Evolutionary conservation across 1,140 invertebrate species (phyloP).

Genomic region (Lordiphosa mommai): DNA sequence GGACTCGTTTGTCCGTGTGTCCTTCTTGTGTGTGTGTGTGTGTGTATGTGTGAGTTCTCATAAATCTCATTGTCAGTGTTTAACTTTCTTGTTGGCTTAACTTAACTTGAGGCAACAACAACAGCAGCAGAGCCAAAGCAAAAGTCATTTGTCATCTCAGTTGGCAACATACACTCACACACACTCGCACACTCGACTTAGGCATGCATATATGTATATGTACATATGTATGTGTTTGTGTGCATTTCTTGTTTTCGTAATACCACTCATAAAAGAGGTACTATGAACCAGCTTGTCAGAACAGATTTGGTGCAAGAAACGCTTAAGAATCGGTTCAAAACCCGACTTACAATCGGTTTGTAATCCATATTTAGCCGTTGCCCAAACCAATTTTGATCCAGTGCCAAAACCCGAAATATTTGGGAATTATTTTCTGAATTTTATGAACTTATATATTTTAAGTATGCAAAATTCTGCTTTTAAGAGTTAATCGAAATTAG

Average conservation of each 20-base stretch:
- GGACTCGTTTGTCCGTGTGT: conserved; percentile 25
- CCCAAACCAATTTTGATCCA: too few species aligned
- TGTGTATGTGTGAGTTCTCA: conserved; percentile 43
- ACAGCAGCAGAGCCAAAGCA: conserved; percentile 48
- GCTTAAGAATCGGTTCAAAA: too few species aligned
- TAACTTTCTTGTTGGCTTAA: conserved; percentile 77
- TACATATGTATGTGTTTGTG: conserved; percentile 17
- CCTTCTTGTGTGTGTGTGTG: conserved; percentile 12
- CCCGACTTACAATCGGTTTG: too few species aligned
- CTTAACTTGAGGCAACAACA: conserved; percentile 61
- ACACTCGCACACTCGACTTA: not conserved
- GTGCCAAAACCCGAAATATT: too few species aligned
- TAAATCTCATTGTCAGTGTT: conserved; percentile 77
- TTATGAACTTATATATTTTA: too few species aligned
- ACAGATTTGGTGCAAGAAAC: too few species aligned
- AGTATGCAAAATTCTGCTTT: too few species aligned
- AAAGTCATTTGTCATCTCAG: conserved; percentile 76
- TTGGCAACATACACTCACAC: conserved; percentile 49
- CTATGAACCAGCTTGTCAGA: not conserved
- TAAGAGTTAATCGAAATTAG: too few species aligned
- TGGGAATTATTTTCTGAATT: too few species aligned
- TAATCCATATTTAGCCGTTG: too few species aligned
- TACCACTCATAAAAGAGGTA: not conserved
- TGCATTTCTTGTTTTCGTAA: conserved; percentile 12
- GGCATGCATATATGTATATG: conserved; percentile 2